These are phyloP conservation scores for Himalopsyche kuldschensis DNA, from an alignment of 2,888 invertebrate species.

Conservation along the genomic window DNA sequence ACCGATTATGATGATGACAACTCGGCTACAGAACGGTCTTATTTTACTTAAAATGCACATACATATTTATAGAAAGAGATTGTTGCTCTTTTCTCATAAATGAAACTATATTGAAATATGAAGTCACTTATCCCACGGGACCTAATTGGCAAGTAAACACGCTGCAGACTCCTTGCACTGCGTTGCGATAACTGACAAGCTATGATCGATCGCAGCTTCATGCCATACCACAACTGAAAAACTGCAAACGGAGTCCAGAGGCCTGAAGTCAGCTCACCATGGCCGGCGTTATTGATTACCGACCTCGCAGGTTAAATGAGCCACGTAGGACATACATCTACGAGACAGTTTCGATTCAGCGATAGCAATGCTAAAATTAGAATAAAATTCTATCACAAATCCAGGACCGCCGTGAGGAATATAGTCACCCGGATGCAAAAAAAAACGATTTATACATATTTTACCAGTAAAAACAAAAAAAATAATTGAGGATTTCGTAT, in stretches of 20 bases:
- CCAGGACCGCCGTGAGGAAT: too few relatives aligned
- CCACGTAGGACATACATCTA: not conserved
- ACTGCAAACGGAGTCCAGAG: not conserved
- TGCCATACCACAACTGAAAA: slow-evolving; percentile 19
- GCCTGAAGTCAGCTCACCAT: not conserved
- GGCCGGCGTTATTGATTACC: not conserved
- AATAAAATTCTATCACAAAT: too few relatives aligned
- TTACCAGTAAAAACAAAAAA: too few relatives aligned
- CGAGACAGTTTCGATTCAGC: not conserved
- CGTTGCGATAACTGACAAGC: slow-evolving; percentile 31
- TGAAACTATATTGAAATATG: not conserved
- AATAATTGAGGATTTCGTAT: too few relatives aligned
- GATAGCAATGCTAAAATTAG: not conserved
- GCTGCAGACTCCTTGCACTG: slow-evolving; percentile 9
- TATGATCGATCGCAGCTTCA: slow-evolving; percentile 30
- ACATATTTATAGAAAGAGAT: not conserved
- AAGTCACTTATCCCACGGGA: not conserved
- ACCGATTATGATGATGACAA: too few relatives aligned
- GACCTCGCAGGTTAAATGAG: not conserved
- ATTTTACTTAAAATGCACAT: too few relatives aligned
- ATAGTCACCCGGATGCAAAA: too few relatives aligned
- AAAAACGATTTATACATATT: too few relatives aligned
- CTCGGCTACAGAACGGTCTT: too few relatives aligned
- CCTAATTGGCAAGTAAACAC: slow-evolving; percentile 21
- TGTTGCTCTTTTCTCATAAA: not conserved